Base-by-base conservation (phyloP, 2,113 vertebrate species). In the Engraulis encrasicolus region DNA sequence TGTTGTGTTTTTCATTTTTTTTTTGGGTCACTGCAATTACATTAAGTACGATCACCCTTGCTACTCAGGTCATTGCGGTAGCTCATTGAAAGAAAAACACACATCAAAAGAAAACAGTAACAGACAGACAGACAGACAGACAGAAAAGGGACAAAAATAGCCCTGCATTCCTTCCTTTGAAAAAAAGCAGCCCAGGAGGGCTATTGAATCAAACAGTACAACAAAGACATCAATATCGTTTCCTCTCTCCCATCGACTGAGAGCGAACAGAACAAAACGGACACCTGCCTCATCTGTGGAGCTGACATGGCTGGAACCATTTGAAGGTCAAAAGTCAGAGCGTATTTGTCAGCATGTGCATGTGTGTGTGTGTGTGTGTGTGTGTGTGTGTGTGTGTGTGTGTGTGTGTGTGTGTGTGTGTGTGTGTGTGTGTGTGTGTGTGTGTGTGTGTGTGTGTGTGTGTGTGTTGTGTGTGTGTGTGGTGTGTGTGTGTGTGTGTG, bases 391-490 rank as follows among this genome's bases (percentile, higher is more conserved):
- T 54, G 50, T 54, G 50, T 54, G 50, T 54, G 50, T 54, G 50
- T 54, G 50, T 54, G 50, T 54, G 50, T 54, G 50, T 58, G 54
- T 66, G 27, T 31, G 23, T 31, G 58, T 31, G 27, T 66, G 58
- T 66, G 23, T 11, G 54, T 4, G 5, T 23, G 54, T 4, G 54
- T 9, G 19, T 38, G 31, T 5, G 31, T 45, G 40, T 45, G 40
- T 45, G 40, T 45, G 78, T 40, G 78, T 80, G 78, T 80, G 78
- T 80, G 78, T 80, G 40, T 79, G 78, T 79, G 78, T 79, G 78
- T 79, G 78, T 79, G 78, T 49, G 78, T 79, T 79, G 78, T 49
- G 36, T 18, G 78, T 50, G 34, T 17, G 36, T 71, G 2, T 50
- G 31, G 48, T 20, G 49, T 66, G 48, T 52, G 79, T 52, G 79